phyloP scores from a whole-genome alignment of 2,113 vertebrate genomes.

The Dasyurus viverrinus region DNA sequence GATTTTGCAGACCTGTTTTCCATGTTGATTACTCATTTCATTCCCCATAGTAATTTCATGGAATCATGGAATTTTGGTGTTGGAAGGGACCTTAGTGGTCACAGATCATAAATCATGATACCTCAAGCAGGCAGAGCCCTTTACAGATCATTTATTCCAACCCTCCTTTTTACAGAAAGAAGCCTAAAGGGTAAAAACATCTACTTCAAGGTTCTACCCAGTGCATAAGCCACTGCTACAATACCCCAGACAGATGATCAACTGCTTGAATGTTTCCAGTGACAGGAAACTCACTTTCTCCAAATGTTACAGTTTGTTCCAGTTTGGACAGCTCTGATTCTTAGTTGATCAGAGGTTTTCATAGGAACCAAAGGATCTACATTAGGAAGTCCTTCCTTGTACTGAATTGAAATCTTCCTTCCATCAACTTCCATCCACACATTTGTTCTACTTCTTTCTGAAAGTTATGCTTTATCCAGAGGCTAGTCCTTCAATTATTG shows the following conservation, averaged over 20 bases:
- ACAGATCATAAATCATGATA: background rate
- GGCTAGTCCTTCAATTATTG: background rate
- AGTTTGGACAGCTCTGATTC: background rate
- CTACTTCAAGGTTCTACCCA: background rate
- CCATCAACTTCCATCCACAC: background rate
- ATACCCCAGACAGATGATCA: background rate
- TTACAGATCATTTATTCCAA: background rate
- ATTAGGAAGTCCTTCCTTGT: background rate
- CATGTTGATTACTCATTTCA: background rate
- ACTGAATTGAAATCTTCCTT: background rate
- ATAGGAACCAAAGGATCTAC: background rate
- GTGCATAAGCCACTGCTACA: background rate
- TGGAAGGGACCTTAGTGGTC: constrained; percentile 26
- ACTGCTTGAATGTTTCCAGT: background rate
- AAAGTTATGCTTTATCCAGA: background rate
- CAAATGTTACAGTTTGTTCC: background rate
- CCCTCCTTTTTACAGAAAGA: background rate
- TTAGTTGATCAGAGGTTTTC: background rate
- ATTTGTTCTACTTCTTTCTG: background rate
- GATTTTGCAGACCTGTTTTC: background rate
- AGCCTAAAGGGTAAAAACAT: background rate
- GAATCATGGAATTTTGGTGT: constrained; percentile 3
- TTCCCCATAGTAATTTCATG: background rate
- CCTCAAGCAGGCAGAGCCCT: background rate
- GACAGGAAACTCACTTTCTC: background rate